Conservation (phyloP, 2,888 invertebrate species). For the Tetropium fuscum region DNA sequence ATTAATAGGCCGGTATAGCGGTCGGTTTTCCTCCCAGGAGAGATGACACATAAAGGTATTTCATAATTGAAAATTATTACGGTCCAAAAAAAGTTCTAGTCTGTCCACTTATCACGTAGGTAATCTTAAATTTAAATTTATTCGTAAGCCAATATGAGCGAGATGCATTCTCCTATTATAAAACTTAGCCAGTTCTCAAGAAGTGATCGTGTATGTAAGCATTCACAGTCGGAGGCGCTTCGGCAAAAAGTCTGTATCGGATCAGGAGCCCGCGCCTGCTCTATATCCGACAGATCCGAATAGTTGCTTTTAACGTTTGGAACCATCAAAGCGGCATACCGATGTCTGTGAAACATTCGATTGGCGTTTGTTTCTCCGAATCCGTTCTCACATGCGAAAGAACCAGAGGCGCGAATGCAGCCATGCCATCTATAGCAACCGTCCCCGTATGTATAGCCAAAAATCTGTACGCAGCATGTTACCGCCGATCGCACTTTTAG, state of each 20-base stretch:
- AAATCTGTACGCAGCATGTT: constrained; percentile 64
- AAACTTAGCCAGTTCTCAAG: no score
- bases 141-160: no score
- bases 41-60: no score
- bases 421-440: constrained; percentile 20
- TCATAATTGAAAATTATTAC: no score
- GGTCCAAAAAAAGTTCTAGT: no score
- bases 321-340: constrained; percentile 18
- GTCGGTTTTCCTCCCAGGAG: no score
- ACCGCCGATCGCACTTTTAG: constrained; percentile 60
- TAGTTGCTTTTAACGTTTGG: constrained; percentile 17
- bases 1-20: no score
- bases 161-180: no score
- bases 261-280: constrained; percentile 15
- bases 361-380: constrained; percentile 29
- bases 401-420: constrained; percentile 16
- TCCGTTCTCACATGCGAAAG: constrained; percentile 28
- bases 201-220: no score
- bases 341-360: constrained; percentile 26
- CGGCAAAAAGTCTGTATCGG: constrained; percentile 20
- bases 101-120: no score
- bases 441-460: constrained; percentile 37
- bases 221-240: background rate
- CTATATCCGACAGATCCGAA: constrained; percentile 17
- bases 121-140: no score